These are phyloP conservation scores for Phrynosoma platyrhinos DNA, from an alignment of 2,113 vertebrate genomes.

Conservation along the genomic window DNA sequence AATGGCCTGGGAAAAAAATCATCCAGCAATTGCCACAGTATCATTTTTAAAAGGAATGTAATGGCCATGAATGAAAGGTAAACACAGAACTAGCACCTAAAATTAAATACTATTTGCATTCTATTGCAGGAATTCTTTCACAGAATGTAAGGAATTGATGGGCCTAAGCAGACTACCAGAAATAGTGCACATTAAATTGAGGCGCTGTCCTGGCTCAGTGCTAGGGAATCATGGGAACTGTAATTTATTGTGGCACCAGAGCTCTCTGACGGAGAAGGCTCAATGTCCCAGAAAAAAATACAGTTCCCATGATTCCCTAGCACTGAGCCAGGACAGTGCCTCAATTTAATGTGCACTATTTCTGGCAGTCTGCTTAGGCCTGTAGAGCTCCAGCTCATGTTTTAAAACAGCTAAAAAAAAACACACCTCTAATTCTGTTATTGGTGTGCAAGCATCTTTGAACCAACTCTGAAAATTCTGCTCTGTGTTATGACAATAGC, in stretches of 20 bases:
- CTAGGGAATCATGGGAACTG: too few species aligned
- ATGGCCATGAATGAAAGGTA: neutral
- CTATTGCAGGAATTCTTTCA: neutral
- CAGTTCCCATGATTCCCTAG: too few species aligned
- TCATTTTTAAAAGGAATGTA: neutral
- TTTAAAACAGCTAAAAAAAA: neutral
- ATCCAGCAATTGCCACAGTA: neutral
- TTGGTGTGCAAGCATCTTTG: neutral
- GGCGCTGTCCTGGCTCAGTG: too few species aligned
- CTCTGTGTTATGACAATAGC: neutral
- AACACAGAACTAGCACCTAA: constrained; percentile 3
- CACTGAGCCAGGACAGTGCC: too few species aligned
- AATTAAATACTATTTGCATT: neutral
- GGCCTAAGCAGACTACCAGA: too few species aligned
- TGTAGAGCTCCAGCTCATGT: accelerated
- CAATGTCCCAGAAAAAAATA: too few species aligned
- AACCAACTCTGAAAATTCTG: neutral
- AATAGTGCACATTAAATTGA: too few species aligned
- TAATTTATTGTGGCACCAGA: too few species aligned
- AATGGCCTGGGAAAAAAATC: constrained; percentile 4
- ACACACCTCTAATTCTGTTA: neutral
- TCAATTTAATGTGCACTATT: too few species aligned
- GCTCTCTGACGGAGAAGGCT: too few species aligned
- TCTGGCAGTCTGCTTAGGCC: too few species aligned
- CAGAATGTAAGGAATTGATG: neutral